Conservation (phyloP, 1,140 invertebrate genomes). For the Ceratosolen fusciceps region DNA sequence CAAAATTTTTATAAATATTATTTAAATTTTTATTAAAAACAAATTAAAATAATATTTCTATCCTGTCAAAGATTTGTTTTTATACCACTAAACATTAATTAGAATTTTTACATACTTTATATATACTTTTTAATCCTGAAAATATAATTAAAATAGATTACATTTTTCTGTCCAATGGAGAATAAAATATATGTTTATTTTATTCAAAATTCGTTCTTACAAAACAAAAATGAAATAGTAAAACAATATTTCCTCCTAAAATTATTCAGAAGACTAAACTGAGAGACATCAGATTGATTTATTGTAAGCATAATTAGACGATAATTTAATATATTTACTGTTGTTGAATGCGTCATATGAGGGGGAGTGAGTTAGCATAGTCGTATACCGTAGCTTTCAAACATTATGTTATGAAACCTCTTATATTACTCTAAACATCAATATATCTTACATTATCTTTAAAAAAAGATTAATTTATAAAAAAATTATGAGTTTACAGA, state of each 20-base stretch:
- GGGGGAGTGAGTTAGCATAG: not conserved
- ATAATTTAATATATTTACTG: constrained; percentile 32
- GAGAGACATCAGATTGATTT: constrained; percentile 19
- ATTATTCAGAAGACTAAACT: constrained; percentile 20
- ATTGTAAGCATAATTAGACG: constrained; percentile 8
- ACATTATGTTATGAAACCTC: not conserved
- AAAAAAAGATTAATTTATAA: not conserved
- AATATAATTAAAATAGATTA: too few species aligned
- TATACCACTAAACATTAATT: too few species aligned
- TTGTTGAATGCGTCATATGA: constrained; percentile 16
- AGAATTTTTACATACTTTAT: too few species aligned
- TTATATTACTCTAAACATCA: not conserved
- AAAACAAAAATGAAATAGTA: constrained; percentile 9
- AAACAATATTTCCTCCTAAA: not conserved
- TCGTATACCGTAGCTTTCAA: not conserved
- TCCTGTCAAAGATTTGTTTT: too few species aligned
- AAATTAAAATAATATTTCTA: too few species aligned
- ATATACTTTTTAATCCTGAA: too few species aligned
- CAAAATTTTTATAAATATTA: too few species aligned
- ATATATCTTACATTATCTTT: not conserved
- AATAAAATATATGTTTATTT: too few species aligned
- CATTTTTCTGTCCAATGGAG: too few species aligned
- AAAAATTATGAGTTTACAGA: too few species aligned
- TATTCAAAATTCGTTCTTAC: constrained; percentile 24
- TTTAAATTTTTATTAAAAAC: too few species aligned